Percentiles rank a stretch among this genome's conserved stretches.
Evolutionary conservation across 23 tunicate species (phyloP).

Genomic region (Trididemnum nubilum): DNA sequence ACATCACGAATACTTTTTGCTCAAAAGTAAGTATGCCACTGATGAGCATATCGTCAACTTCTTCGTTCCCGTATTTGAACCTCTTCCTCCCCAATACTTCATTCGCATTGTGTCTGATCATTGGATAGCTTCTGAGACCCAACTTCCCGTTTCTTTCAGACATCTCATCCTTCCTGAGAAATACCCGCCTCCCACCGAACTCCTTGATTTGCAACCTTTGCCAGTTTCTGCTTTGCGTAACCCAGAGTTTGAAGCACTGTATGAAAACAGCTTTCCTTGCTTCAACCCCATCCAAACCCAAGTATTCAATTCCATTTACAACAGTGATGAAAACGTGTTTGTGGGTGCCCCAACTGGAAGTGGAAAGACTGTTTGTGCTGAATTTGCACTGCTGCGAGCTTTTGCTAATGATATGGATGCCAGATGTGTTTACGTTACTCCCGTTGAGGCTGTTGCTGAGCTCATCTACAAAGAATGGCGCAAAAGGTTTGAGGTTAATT

Average conservation of each 20-base stretch:
- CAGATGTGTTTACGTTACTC: conserved; percentile 84
- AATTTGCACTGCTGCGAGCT: conserved; percentile 86
- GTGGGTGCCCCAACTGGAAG: conserved; percentile 98
- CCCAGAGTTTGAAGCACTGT: conserved; percentile 78
- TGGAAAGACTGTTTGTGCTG: conserved; percentile 98
- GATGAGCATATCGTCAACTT: conserved; percentile 97
- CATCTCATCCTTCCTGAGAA: conserved; percentile 97
- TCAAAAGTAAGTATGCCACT: conserved; percentile 86
- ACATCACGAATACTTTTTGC: conserved; percentile 93
- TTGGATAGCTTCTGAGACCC: conserved; percentile 96
- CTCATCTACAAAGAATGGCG: conserved; percentile 87
- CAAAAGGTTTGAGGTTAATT: conserved; percentile 63
- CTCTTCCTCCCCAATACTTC: conserved; percentile 98
- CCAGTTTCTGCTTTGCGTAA: conserved; percentile 93
- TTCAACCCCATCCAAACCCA: conserved; percentile 99
- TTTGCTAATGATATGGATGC: conserved; percentile 62
- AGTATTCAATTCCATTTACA: conserved; percentile 95
- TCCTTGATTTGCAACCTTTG: conserved; percentile 95
- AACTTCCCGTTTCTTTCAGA: conserved; percentile 94
- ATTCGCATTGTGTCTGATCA: conserved; percentile 91
- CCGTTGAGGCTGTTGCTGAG: conserved; percentile 90
- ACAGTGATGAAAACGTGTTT: conserved; percentile 89
- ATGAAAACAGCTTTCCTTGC: conserved; percentile 73
- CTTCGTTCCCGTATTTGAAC: conserved; percentile 97
- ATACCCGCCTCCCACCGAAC: conserved; percentile 95